Conservation (phyloP, 1,140 invertebrate genomes). For the Pogonomyrmex californicus region DNA sequence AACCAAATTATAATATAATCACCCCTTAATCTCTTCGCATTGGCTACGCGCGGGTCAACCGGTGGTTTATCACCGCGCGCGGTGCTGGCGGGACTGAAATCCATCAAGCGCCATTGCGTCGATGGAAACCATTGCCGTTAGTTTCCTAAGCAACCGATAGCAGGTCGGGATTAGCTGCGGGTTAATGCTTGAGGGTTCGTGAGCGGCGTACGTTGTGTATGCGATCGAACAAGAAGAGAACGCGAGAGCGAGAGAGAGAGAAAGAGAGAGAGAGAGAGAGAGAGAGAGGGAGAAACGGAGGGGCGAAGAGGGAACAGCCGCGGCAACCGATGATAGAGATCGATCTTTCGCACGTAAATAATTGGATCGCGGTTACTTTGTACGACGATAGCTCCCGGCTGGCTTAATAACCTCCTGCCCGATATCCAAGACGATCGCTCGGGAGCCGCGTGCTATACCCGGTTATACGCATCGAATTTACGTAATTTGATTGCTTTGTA, state of each 20-base stretch:
- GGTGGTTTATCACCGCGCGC: conserved; percentile 56
- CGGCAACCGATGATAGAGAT: conserved; percentile 63
- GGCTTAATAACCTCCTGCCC: conserved; percentile 72
- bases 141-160: conserved; percentile 64
- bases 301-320: conserved; percentile 37
- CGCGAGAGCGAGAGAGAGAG: background rate
- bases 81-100: conserved; percentile 51
- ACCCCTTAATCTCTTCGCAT: conserved; percentile 58
- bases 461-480: background rate
- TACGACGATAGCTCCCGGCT: conserved; percentile 24
- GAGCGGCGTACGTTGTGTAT: conserved; percentile 31
- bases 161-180: conserved; percentile 54
- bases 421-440: conserved; percentile 59
- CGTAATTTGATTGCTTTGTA: conserved; percentile 21
- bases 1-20: conserved; percentile 65
- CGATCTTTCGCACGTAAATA: conserved; percentile 67
- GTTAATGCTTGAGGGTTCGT: conserved; percentile 55
- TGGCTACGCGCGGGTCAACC: conserved; percentile 57
- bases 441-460: background rate
- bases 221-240: conserved; percentile 32
- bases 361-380: conserved; percentile 71
- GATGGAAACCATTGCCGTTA: conserved; percentile 64
- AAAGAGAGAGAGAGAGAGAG: background rate
- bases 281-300: no score
- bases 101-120: conserved; percentile 61